A percentile compares a stretch with the other conserved stretches of the same genome.
Conservation (phyloP, 2,888 invertebrate species). For the Plebejus melissa region DNA sequence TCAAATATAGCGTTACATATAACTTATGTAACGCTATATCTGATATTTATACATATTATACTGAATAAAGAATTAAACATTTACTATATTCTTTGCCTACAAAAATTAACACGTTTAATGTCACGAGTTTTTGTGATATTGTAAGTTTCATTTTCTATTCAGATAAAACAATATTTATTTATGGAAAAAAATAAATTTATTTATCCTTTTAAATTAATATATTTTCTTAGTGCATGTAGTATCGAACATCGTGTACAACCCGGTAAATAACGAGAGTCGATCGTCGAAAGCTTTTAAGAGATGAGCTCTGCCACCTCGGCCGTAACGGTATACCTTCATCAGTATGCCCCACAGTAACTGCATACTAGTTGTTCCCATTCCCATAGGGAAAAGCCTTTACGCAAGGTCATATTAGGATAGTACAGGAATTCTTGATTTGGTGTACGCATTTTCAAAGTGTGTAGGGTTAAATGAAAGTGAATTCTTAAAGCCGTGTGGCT, state of each 20-base stretch:
- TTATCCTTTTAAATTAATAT: neutral
- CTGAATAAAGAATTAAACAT: no score
- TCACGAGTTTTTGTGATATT: neutral
- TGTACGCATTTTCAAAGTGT: neutral
- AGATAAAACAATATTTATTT: no score
- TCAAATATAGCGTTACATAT: no score
- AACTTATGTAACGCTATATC: no score
- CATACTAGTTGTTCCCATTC: neutral
- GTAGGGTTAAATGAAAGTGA: neutral
- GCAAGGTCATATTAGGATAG: neutral
- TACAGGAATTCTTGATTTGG: neutral
- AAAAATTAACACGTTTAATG: no score
- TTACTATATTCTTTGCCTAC: no score
- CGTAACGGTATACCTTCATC: constrained; percentile 34
- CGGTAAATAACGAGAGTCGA: constrained; percentile 44
- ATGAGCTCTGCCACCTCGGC: constrained; percentile 51
- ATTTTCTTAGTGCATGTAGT: neutral
- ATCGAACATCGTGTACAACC: neutral
- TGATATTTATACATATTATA: no score
- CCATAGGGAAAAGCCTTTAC: neutral
- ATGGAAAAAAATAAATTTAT: no score
- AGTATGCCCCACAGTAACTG: constrained; percentile 1
- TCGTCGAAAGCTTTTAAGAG: constrained; percentile 62
- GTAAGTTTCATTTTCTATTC: neutral
- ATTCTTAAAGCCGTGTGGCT: neutral